phyloP scores from a whole-genome alignment of 2,113 vertebrate genomes.

The Macaca fascicularis region DNA sequence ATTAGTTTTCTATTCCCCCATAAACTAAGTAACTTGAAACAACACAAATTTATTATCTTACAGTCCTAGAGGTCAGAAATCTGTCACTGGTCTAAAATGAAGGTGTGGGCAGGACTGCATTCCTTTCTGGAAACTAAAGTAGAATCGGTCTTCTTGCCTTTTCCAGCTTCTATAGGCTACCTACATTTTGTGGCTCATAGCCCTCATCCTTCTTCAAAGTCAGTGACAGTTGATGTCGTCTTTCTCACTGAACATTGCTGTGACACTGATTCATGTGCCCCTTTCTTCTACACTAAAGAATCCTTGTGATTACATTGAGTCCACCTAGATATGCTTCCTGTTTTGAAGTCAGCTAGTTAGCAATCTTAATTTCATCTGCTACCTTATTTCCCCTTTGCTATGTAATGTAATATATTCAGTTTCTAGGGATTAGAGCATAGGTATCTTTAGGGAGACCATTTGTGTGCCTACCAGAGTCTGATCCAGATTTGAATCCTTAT shows the following conservation, averaged over 20 bases:
- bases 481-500: background rate
- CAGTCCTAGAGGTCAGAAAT: background rate
- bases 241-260: background rate
- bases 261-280: background rate
- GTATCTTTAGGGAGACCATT: background rate
- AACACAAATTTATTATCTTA: background rate
- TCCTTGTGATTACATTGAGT: background rate
- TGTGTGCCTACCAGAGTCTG: background rate
- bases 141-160: background rate
- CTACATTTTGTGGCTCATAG: background rate
- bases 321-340: background rate
- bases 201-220: background rate
- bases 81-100: background rate
- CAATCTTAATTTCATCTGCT: background rate
- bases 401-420: background rate
- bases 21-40: background rate
- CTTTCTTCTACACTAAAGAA: background rate
- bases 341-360: background rate
- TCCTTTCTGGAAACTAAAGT: background rate
- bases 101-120: rapidly evolving
- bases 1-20: background rate
- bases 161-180: background rate
- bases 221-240: background rate
- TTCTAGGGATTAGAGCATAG: background rate
- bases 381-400: background rate